Conservation (phyloP, 1,140 invertebrate species). For the Drosophila baimaii region DNA sequence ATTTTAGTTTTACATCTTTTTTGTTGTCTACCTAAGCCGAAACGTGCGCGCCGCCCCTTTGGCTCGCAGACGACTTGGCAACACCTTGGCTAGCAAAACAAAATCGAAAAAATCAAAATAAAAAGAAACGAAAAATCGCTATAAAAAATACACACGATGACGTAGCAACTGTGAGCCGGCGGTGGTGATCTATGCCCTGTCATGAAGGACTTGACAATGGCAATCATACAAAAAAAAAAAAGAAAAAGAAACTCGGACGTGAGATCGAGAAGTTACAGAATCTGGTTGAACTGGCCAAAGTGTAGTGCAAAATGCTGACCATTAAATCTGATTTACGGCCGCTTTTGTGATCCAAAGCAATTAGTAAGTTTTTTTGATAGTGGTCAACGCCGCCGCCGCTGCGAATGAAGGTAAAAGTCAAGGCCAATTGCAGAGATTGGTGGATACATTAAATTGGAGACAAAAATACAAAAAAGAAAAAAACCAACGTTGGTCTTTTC, state of each 20-base stretch:
- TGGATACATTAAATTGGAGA: conserved; percentile 16
- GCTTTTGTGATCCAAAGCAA: conserved; percentile 50
- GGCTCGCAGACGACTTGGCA: conserved; percentile 68
- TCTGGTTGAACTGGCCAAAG: not conserved
- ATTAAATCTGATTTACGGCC: conserved; percentile 55
- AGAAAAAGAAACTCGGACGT: conserved; percentile 1
- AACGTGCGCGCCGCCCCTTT: conserved; percentile 40
- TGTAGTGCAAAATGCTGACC: conserved; percentile 33
- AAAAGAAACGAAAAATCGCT: conserved; percentile 11
- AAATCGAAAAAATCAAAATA: conserved; percentile 28
- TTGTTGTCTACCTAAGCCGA: conserved; percentile 40
- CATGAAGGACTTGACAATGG: conserved; percentile 62
- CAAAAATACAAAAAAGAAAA: not conserved
- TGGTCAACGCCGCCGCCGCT: conserved; percentile 1
- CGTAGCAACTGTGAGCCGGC: conserved; percentile 59
- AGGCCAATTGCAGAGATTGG: conserved; percentile 48
- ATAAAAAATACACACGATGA: conserved; percentile 40
- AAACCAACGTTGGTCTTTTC: conserved; percentile 7
- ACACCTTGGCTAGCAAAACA: conserved; percentile 62
- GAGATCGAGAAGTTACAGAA: conserved; percentile 20
- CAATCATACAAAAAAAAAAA: conserved; percentile 31
- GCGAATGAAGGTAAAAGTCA: conserved; percentile 73
- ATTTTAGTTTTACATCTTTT: conserved; percentile 23
- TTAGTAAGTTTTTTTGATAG: conserved; percentile 54
- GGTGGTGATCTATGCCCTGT: conserved; percentile 47